These are phyloP conservation scores for Drosophila chauvacae DNA, from an alignment of 1,140 invertebrate genomes.

Conservation along the genomic window DNA sequence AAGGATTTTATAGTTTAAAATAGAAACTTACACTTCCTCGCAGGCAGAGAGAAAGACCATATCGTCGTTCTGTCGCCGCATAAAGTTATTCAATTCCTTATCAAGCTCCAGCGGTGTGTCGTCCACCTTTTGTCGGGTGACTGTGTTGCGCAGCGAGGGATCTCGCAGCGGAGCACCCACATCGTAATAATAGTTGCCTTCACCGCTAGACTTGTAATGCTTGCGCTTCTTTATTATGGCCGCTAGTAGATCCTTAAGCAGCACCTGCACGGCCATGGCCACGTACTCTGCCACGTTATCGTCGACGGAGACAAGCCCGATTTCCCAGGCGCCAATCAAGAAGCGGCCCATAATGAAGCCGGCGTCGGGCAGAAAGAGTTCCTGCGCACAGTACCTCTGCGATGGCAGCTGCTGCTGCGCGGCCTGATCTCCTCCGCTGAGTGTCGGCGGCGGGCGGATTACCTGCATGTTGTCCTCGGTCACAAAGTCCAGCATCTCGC, in stretches of 20 bases:
- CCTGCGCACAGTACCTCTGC: constrained; percentile 87
- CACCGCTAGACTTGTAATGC: constrained; percentile 88
- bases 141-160: constrained; percentile 76
- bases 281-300: constrained; percentile 91
- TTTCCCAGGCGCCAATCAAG: constrained; percentile 92
- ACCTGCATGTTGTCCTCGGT: constrained; percentile 80
- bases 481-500: constrained; percentile 86
- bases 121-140: constrained; percentile 81
- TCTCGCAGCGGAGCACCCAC: constrained; percentile 86
- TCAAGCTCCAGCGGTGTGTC: constrained; percentile 85
- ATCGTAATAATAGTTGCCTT: constrained; percentile 89
- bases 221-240: constrained; percentile 89
- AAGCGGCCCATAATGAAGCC: constrained; percentile 91
- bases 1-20: not conserved
- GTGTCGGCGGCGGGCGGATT: constrained; percentile 60
- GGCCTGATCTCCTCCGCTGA: constrained; percentile 50
- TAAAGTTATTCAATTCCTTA: constrained; percentile 85
- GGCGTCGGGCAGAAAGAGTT: constrained; percentile 90
- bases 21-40: constrained; percentile 73
- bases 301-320: constrained; percentile 91
- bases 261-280: constrained; percentile 90
- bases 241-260: constrained; percentile 91
- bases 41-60: constrained; percentile 77
- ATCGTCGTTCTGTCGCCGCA: constrained; percentile 85
- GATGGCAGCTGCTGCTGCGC: constrained; percentile 69